Percentiles rank a stretch among this genome's conserved stretches.
Evolutionary conservation across 2,888 invertebrate genomes (phyloP).

Genomic region (Erannis defoliaria): DNA sequence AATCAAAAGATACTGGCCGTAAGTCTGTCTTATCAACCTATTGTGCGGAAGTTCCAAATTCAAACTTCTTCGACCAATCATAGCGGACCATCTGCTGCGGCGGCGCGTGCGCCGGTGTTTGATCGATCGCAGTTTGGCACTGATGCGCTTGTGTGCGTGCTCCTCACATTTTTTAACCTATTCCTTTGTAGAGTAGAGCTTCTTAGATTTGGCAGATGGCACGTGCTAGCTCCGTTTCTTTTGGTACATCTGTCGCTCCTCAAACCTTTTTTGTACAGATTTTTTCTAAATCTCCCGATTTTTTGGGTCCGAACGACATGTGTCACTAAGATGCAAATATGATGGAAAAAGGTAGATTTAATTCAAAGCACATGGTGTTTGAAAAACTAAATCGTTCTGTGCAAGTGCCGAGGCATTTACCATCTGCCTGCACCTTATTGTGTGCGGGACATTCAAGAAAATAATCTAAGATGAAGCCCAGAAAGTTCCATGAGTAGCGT

Average conservation of each 20-base stretch:
- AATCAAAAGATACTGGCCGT: conserved; percentile 28
- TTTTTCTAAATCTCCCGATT: conserved; percentile 64
- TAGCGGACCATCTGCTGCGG: conserved; percentile 76
- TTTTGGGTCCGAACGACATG: conserved; percentile 68
- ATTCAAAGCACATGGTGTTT: conserved; percentile 78
- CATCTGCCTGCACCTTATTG: conserved; percentile 77
- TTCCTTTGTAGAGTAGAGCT: conserved; percentile 61
- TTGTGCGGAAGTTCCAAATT: conserved; percentile 80
- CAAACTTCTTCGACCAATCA: conserved; percentile 79
- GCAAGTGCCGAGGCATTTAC: conserved; percentile 74
- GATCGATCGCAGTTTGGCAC: conserved; percentile 65
- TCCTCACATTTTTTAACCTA: conserved; percentile 62
- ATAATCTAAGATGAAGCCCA: conserved; percentile 30
- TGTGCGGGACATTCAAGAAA: conserved; percentile 31
- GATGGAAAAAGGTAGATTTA: conserved; percentile 72
- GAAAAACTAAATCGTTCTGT: conserved; percentile 77
- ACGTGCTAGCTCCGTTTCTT: conserved; percentile 80
- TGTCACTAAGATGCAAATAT: conserved; percentile 84
- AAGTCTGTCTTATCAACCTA: conserved; percentile 64
- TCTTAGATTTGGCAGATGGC: conserved; percentile 86
- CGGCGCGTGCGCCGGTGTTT: conserved; percentile 77
- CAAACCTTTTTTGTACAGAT: conserved; percentile 68
- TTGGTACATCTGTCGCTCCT: conserved; percentile 82
- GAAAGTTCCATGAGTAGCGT: neutral
- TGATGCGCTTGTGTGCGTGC: conserved; percentile 35